Conservation (phyloP, 64 coral and sea anemone species). For the Pocillopora verrucosa region DNA sequence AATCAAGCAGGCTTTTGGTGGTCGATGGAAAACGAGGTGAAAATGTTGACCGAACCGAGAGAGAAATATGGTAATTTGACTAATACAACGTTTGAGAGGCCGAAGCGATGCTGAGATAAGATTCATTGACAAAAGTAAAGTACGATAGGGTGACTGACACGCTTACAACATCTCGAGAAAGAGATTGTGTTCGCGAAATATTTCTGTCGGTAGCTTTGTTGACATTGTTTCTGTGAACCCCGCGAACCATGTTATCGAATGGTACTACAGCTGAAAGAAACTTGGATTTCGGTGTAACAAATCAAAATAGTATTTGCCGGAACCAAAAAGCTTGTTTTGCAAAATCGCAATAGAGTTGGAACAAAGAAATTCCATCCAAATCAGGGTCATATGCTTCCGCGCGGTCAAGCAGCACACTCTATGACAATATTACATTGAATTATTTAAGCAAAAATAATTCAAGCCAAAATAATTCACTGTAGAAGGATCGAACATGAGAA, state of each 20-base stretch:
- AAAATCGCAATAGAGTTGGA: background rate
- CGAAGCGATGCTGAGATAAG: too few relatives aligned
- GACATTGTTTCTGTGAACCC: background rate
- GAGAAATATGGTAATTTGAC: too few relatives aligned
- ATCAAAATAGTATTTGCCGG: slow-evolving; percentile 8
- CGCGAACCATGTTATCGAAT: background rate
- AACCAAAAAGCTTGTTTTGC: background rate
- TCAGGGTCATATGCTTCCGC: background rate
- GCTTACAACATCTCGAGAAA: background rate
- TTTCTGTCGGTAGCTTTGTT: background rate
- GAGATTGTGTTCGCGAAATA: background rate
- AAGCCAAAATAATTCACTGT: too few relatives aligned
- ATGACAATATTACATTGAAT: background rate
- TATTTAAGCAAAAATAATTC: background rate
- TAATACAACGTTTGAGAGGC: too few relatives aligned
- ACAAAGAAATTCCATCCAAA: background rate
- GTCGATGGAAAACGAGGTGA: too few relatives aligned
- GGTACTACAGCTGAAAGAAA: background rate
- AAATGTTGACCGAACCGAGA: too few relatives aligned
- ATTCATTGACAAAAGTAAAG: too few relatives aligned
- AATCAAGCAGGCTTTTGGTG: too few relatives aligned
- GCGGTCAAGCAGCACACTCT: background rate
- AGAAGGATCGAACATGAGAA: too few relatives aligned
- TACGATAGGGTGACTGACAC: too few relatives aligned
- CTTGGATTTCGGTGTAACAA: background rate